Evolutionary conservation across 2,113 vertebrate genomes (phyloP).

Genomic region (Hippoglossus stenolepis): DNA sequence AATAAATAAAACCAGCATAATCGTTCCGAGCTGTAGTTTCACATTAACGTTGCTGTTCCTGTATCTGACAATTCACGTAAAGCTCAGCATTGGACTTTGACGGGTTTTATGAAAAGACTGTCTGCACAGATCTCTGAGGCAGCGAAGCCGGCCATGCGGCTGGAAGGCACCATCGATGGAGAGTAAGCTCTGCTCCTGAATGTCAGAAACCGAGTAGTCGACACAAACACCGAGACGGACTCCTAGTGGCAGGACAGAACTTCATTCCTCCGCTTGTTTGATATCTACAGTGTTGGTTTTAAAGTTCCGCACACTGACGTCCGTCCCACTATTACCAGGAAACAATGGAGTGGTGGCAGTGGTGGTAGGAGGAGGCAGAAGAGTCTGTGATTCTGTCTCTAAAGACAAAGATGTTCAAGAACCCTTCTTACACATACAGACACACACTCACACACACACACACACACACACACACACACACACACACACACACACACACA

Average conservation of each 20-base stretch:
- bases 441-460: too few relatives aligned
- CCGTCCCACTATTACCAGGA: conserved; percentile 18
- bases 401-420: conserved; percentile 18
- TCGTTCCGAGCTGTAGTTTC: conserved; percentile 62
- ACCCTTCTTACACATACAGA: not conserved
- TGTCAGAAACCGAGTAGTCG: conserved; percentile 71
- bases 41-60: conserved; percentile 60
- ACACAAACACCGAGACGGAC: conserved; percentile 26
- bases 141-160: conserved; percentile 20
- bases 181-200: conserved; percentile 67
- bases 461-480: too few relatives aligned
- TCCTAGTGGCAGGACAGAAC: conserved; percentile 32
- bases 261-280: conserved; percentile 17
- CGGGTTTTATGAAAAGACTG: conserved; percentile 30
- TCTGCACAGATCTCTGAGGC: conserved; percentile 56
- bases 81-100: conserved; percentile 25
- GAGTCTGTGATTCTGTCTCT: conserved; percentile 36
- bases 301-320: conserved; percentile 17
- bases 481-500: not conserved
- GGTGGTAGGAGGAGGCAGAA: conserved; percentile 12
- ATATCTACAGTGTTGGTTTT: conserved; percentile 41
- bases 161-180: conserved; percentile 67
- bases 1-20: conserved; percentile 76
- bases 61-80: conserved; percentile 23
- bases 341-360: conserved; percentile 27